These are phyloP conservation scores for Chlorospingus semifuscus DNA, from an alignment of 2,797 vertebrate species.

Conservation along the genomic window DNA sequence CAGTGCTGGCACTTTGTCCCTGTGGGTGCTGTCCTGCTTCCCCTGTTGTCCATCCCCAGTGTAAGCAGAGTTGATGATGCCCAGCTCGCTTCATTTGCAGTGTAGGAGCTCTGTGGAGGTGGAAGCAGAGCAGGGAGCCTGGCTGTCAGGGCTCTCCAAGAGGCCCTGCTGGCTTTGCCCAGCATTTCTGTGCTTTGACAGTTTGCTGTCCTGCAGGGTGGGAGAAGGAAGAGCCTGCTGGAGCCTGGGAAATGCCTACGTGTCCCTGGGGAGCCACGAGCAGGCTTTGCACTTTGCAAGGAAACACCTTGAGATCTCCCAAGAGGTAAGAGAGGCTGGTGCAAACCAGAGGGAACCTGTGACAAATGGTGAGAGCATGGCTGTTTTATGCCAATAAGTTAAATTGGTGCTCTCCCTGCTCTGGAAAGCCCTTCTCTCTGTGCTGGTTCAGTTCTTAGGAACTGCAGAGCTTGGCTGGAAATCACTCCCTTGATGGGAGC, in stretches of 20 bases:
- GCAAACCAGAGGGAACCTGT: neutral
- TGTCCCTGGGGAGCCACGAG: slow-evolving; percentile 88
- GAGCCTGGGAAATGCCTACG: slow-evolving; percentile 94
- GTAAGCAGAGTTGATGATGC: neutral
- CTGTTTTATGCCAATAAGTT: neutral
- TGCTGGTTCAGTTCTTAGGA: neutral
- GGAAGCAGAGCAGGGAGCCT: neutral
- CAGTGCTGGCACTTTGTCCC: neutral
- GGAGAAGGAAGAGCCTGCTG: slow-evolving; percentile 96
- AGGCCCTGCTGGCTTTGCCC: neutral
- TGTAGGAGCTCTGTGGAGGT: neutral
- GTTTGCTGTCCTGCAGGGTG: slow-evolving; percentile 78
- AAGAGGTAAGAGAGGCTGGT: slow-evolving; percentile 80
- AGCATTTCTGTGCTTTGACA: slow-evolving; percentile 1
- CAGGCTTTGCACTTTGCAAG: slow-evolving; percentile 90
- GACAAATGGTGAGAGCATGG: neutral
- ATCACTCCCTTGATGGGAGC: neutral
- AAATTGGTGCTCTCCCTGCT: neutral
- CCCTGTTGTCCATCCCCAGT: neutral
- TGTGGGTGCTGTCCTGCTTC: neutral
- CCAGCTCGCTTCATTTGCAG: fast-evolving
- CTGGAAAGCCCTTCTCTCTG: neutral
- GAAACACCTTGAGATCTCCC: slow-evolving; percentile 93
- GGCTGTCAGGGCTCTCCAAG: neutral
- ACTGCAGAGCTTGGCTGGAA: neutral